These are phyloP conservation scores for Lasaia peninsularis DNA, from an alignment of 1,140 invertebrate genomes.

Conservation along the genomic window DNA sequence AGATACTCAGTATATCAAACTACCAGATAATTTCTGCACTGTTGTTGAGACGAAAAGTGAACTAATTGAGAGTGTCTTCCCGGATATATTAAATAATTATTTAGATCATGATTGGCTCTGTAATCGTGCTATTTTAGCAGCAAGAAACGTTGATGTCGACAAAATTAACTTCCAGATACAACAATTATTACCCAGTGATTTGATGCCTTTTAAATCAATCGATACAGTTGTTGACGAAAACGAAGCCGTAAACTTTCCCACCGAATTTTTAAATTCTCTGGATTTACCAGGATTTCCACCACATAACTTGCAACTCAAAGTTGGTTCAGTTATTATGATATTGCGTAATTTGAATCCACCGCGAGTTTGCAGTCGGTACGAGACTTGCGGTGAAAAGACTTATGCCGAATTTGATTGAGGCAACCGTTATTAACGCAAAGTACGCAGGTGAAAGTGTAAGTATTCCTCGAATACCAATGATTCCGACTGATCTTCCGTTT, in stretches of 20 bases:
- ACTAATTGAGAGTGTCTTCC: slow-evolving; percentile 27
- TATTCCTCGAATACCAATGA: too few relatives aligned
- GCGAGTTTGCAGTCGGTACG: too few relatives aligned
- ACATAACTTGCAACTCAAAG: slow-evolving; percentile 20
- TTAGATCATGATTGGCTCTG: slow-evolving; percentile 30
- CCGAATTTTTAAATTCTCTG: slow-evolving; percentile 19
- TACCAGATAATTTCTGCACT: slow-evolving; percentile 25
- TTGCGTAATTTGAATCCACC: slow-evolving; percentile 23
- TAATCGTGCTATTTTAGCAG: slow-evolving; percentile 29
- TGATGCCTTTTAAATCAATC: slow-evolving; percentile 26
- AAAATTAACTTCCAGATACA: slow-evolving; percentile 29
- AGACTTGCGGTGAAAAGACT: too few relatives aligned
- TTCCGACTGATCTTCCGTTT: slow-evolving; percentile 41
- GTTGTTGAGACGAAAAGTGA: slow-evolving; percentile 23
- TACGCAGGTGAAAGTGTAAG: too few relatives aligned
- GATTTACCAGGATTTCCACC: slow-evolving; percentile 21
- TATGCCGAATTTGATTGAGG: too few relatives aligned
- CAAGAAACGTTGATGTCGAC: slow-evolving; percentile 30
- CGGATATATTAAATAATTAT: slow-evolving; percentile 28
- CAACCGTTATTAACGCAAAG: too few relatives aligned
- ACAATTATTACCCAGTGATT: slow-evolving; percentile 24
- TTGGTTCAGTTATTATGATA: slow-evolving; percentile 21
- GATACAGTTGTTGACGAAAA: slow-evolving; percentile 19
- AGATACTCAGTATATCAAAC: slow-evolving; percentile 33
- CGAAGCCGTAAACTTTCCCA: slow-evolving; percentile 15